These are phyloP conservation scores for Trichechus manatus DNA, from an alignment of 2,113 vertebrate species.

Conservation along the genomic window DNA sequence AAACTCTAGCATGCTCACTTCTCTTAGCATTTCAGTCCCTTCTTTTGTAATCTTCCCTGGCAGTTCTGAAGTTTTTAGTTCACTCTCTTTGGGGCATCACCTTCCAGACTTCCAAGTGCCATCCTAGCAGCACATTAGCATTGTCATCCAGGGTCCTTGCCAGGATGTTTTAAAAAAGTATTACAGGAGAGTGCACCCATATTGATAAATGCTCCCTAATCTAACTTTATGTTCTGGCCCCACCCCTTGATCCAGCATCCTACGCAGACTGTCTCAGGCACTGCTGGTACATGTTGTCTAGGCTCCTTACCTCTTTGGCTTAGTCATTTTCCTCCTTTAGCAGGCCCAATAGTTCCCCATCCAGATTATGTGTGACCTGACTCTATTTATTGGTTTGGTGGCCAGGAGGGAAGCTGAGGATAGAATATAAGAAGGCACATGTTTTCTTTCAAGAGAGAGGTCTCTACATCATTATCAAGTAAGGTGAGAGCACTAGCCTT, in stretches of 20 bases:
- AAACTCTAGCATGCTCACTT: not conserved
- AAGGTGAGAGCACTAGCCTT: not conserved
- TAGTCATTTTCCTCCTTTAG: not conserved
- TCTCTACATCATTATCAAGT: not conserved
- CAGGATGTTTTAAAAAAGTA: not conserved
- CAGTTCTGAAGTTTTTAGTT: slow-evolving; percentile 30
- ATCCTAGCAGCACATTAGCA: not conserved
- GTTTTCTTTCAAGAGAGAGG: not conserved
- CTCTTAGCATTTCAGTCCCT: not conserved
- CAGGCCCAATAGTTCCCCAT: not conserved
- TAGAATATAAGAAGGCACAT: not conserved
- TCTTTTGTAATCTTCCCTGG: not conserved
- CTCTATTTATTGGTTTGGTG: not conserved
- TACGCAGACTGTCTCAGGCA: not conserved
- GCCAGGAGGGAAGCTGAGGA: not conserved
- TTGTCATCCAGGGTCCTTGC: not conserved
- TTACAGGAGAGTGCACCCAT: not conserved
- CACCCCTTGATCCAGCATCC: not conserved
- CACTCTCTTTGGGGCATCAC: not conserved
- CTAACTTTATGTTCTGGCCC: not conserved
- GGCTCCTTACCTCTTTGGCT: not conserved
- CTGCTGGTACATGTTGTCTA: not conserved
- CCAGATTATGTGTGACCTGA: not conserved
- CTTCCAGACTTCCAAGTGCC: not conserved
- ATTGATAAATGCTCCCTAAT: not conserved